Percentiles rank a stretch among this genome's conserved stretches.
Evolutionary conservation across 2,113 vertebrate genomes (phyloP).

Genomic region (Prionailurus viverrinus): DNA sequence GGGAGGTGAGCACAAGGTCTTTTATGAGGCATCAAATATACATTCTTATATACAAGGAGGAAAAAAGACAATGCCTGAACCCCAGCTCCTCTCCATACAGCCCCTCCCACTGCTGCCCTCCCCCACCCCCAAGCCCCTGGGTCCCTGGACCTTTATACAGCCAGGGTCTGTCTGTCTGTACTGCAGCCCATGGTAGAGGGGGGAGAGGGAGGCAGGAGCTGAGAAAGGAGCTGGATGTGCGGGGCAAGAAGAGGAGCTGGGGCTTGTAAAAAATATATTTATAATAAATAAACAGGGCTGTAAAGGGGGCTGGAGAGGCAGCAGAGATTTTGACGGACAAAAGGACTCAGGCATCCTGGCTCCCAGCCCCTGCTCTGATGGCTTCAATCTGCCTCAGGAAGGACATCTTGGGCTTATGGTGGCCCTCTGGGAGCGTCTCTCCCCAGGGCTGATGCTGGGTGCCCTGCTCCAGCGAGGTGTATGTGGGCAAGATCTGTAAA

Average conservation of each 20-base stretch:
- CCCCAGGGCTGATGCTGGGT: constrained; percentile 66
- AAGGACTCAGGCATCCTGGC: constrained; percentile 75
- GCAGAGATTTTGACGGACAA: constrained; percentile 70
- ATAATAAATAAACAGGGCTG: constrained; percentile 84
- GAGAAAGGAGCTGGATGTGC: constrained; percentile 66
- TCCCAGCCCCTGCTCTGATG: constrained; percentile 67
- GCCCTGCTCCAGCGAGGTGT: constrained; percentile 69
- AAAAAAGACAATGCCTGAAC: constrained; percentile 82
- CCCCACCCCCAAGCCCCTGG: constrained; percentile 49
- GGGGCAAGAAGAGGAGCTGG: constrained; percentile 70
- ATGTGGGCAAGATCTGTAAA: constrained; percentile 78
- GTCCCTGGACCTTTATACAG: constrained; percentile 62
- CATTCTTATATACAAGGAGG: constrained; percentile 88
- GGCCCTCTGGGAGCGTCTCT: constrained; percentile 73
- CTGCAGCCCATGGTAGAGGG: constrained; percentile 65
- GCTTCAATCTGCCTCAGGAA: constrained; percentile 76
- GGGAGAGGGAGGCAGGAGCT: constrained; percentile 64
- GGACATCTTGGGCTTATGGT: constrained; percentile 68
- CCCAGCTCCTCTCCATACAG: constrained; percentile 76
- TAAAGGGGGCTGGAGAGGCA: constrained; percentile 75
- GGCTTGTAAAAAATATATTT: constrained; percentile 84
- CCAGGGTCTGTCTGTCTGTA: constrained; percentile 70
- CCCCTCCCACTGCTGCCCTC: constrained; percentile 64
- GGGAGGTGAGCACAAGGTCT: constrained; percentile 83
- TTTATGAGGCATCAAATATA: constrained; percentile 90